Evolutionary conservation across 2,888 invertebrate species (phyloP).

Genomic region (Phyllotreta striolata): DNA sequence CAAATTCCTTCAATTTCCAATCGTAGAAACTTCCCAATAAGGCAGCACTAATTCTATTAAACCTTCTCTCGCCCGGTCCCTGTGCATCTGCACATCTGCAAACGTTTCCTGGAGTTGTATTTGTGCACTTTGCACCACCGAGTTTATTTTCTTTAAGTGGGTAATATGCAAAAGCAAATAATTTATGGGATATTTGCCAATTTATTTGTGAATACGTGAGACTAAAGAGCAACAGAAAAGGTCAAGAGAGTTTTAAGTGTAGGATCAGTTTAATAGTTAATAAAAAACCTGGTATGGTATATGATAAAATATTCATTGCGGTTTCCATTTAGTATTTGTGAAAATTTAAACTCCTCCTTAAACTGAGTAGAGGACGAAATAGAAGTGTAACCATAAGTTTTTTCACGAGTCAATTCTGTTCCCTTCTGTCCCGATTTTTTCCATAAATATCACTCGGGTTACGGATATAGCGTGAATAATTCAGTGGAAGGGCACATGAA

Average conservation of each 20-base stretch:
- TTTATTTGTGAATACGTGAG: no score
- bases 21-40: slow-evolving; percentile 20
- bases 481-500: neutral
- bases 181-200: no score
- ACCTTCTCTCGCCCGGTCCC: slow-evolving; percentile 6
- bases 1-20: slow-evolving; percentile 19
- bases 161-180: no score
- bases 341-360: no score
- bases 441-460: slow-evolving; percentile 17
- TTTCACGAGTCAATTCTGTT: slow-evolving; percentile 6
- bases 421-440: slow-evolving; percentile 10
- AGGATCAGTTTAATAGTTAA: no score
- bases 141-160: no score
- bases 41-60: slow-evolving; percentile 28
- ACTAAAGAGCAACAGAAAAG: no score
- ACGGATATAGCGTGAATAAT: slow-evolving; percentile 17
- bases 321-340: no score
- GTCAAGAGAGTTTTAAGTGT: no score
- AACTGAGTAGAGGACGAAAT: no score
- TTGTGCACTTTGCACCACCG: slow-evolving; percentile 36
- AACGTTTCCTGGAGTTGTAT: slow-evolving; percentile 12
- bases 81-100: slow-evolving; percentile 11
- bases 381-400: neutral
- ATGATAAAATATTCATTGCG: no score
- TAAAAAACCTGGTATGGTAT: no score